These are phyloP conservation scores for Orgyia antiqua DNA, from an alignment of 2,888 invertebrate genomes.

Conservation along the genomic window DNA sequence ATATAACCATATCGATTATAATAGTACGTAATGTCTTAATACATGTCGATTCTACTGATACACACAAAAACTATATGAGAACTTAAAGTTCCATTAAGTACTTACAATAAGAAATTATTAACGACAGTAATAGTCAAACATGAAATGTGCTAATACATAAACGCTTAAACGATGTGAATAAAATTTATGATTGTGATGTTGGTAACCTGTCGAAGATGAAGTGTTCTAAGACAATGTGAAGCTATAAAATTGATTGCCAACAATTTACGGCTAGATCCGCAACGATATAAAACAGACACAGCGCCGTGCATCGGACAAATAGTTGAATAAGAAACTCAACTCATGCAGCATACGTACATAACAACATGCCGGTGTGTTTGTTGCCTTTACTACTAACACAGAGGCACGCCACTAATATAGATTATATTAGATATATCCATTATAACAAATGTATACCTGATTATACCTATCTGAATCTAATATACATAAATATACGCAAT, in stretches of 20 bases:
- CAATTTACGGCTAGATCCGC: constrained; percentile 26
- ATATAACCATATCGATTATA: no score
- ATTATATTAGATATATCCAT: constrained; percentile 11
- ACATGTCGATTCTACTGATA: no score
- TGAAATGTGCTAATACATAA: no score
- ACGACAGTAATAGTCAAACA: no score
- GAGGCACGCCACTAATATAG: constrained; percentile 3
- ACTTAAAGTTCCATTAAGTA: no score
- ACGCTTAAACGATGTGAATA: constrained; percentile 2
- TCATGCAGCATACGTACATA: not conserved
- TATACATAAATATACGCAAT: no score
- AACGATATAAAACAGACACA: constrained; percentile 20
- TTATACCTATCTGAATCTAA: no score
- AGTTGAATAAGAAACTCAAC: constrained; percentile 10
- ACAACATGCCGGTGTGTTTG: constrained; percentile 1
- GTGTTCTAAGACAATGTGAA: constrained; percentile 27
- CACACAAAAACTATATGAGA: no score
- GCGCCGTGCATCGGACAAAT: constrained; percentile 9
- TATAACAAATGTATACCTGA: no score
- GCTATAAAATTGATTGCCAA: constrained; percentile 36
- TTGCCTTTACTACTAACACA: constrained; percentile 2
- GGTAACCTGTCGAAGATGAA: constrained; percentile 14
- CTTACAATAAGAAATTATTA: no score
- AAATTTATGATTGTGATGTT: constrained; percentile 18
- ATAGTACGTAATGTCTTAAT: no score